phyloP scores from a whole-genome alignment of 2,113 vertebrate genomes.

The Syrmaticus mikado region DNA sequence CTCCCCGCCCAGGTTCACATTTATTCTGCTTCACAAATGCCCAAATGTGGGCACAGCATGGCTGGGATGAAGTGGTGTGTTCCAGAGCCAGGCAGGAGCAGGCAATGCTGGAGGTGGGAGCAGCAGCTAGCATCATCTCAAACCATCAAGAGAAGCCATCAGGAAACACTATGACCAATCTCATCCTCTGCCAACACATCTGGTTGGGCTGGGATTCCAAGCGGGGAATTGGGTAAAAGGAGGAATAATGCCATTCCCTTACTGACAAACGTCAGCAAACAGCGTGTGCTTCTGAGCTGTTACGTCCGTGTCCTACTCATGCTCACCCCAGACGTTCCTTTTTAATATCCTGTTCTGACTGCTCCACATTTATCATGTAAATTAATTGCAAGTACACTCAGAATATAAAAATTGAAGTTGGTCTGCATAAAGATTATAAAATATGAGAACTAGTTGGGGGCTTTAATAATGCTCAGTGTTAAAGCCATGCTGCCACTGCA shows the following conservation, averaged over 20 bases:
- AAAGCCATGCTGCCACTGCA: background rate
- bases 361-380: background rate
- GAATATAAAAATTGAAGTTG: background rate
- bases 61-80: background rate
- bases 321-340: constrained; percentile 31
- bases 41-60: background rate
- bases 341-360: constrained; percentile 53
- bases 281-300: background rate
- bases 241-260: background rate
- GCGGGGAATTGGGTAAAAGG: background rate
- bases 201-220: background rate
- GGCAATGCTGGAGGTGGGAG: background rate
- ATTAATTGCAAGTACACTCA: background rate
- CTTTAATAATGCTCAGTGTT: background rate
- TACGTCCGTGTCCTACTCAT: constrained; percentile 13
- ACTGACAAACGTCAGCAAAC: constrained; percentile 19
- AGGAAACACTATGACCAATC: constrained; percentile 5
- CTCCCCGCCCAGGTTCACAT: background rate
- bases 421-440: background rate
- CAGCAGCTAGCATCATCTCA: constrained; percentile 7
- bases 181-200: constrained; percentile 52
- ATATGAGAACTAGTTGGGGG: background rate
- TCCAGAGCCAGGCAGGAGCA: background rate
- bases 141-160: constrained; percentile 40
- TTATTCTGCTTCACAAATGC: background rate